Base-by-base conservation (phyloP, 2,797 vertebrate genomes). In the Gymnothorax javanicus region DNA sequence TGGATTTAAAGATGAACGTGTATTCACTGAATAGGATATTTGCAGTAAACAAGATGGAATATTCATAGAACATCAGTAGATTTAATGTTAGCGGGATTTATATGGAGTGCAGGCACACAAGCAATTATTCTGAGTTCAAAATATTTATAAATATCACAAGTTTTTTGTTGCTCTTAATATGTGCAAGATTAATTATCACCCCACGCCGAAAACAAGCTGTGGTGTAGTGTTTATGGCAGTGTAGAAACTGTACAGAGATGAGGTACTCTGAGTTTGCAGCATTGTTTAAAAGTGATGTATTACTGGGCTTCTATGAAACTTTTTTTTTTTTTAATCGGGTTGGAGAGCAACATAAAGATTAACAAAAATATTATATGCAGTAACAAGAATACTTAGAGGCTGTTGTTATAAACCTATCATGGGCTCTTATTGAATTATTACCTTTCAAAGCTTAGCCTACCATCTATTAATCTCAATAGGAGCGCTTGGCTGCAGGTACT, bases 401-500 rank as follows among this genome's bases (percentile, higher is more conserved):
- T 69, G 25, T 12, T 88, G 88, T 86, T 88, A 82, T 91, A 86
- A 92, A 93, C 94, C 91, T 89, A 89, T 91, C 91, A 89, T 56
- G 54, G 79, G 86, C 85, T 87, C 77, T 75, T 87, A 91, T 92
- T 94, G 93, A 95, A 94, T 95, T 94, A 94, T 91, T 50, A 89
- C 91, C 92, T 91, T 93, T 95, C 94, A 92, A 71, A 23, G 89
- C 82, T 84, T 89, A 88, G 91, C 87, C 88, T 86, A 88, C 87
- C 87, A 87, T 85, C 92, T 93, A 93, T 94, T 94, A 91, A 94
- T 95, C 94, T 93, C 90, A 92, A 86, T 90, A 83, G 90, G 86
- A 23, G 79, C 67, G 59, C 91, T 92, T 89, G 89, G 89, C 89
- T 87, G 6, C 86, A 89, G 85, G 86, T 87, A 90, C 87, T 93